Conservation (phyloP, 2,888 invertebrate species). For the Chymomyza caudatula region DNA sequence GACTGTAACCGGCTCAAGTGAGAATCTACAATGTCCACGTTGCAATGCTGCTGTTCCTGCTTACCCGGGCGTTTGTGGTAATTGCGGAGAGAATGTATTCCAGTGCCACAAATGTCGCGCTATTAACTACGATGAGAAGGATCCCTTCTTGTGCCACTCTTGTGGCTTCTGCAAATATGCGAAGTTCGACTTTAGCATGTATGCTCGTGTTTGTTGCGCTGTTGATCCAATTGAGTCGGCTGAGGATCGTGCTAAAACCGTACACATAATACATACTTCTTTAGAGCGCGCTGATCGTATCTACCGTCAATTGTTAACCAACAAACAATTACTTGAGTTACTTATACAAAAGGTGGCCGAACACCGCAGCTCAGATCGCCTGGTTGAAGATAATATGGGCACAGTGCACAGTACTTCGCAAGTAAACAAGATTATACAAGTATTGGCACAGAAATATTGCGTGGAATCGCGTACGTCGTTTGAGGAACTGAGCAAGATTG, state of each 20-base stretch:
- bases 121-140: constrained; percentile 99
- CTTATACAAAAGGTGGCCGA: constrained; percentile 92
- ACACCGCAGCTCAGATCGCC: constrained; percentile 85
- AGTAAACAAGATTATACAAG: constrained; percentile 95
- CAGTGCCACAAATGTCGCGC: constrained; percentile 99
- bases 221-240: constrained; percentile 98
- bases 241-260: constrained; percentile 96
- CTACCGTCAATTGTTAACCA: constrained; percentile 92
- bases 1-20: constrained; percentile 91
- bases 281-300: constrained; percentile 96
- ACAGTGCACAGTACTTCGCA: constrained; percentile 80
- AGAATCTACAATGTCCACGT: constrained; percentile 95
- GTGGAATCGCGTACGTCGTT: constrained; percentile 96
- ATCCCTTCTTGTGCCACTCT: constrained; percentile 98
- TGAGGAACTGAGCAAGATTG: constrained; percentile 94
- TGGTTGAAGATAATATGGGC: constrained; percentile 79
- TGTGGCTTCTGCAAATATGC: constrained; percentile 99
- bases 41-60: constrained; percentile 98
- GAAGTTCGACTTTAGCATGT: constrained; percentile 96
- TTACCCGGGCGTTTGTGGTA: constrained; percentile 95
- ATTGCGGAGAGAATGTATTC: constrained; percentile 95
- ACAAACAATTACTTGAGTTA: constrained; percentile 93
- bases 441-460: constrained; percentile 96
- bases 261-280: constrained; percentile 91
- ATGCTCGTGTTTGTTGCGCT: constrained; percentile 94